A percentile compares a stretch with the other conserved stretches of the same genome.
Conservation (phyloP, 2,797 vertebrate genomes). For the Zonotrichia albicollis region DNA sequence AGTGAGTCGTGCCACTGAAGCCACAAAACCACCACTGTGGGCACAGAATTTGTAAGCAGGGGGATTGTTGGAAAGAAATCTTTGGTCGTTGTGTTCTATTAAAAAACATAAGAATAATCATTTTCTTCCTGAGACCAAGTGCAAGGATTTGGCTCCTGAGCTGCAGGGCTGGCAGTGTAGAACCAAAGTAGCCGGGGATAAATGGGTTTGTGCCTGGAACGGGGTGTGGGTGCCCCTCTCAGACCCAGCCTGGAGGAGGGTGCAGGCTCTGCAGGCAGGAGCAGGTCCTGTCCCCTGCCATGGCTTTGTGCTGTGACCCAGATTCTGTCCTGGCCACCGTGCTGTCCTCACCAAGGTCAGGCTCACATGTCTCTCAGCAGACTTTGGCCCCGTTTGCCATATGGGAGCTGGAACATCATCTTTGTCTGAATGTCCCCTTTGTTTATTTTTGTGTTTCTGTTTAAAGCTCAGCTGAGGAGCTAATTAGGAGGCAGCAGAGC, state of each 20-base stretch:
- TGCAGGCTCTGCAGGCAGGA: background rate
- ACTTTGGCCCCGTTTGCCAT: constrained; percentile 55
- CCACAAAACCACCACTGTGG: background rate
- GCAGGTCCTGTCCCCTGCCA: background rate
- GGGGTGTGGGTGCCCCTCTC: background rate
- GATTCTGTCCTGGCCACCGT: background rate
- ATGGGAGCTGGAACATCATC: constrained; percentile 21
- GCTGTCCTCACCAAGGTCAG: background rate
- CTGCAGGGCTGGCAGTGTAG: background rate
- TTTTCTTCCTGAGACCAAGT: background rate
- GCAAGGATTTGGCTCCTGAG: background rate
- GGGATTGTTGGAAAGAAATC: background rate
- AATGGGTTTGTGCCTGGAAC: background rate
- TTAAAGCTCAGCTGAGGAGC: constrained; percentile 21
- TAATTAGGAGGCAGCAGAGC: constrained; percentile 44
- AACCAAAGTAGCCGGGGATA: accelerated
- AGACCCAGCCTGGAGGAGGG: accelerated
- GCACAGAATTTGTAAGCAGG: background rate
- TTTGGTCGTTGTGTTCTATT: background rate
- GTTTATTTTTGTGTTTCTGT: constrained; percentile 32
- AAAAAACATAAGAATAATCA: accelerated
- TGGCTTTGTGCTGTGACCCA: background rate
- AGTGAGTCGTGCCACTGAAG: background rate
- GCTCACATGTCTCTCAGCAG: constrained; percentile 40
- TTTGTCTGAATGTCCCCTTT: background rate